Conservation (phyloP, 2,113 vertebrate species). For the Coracopsis vasa region DNA sequence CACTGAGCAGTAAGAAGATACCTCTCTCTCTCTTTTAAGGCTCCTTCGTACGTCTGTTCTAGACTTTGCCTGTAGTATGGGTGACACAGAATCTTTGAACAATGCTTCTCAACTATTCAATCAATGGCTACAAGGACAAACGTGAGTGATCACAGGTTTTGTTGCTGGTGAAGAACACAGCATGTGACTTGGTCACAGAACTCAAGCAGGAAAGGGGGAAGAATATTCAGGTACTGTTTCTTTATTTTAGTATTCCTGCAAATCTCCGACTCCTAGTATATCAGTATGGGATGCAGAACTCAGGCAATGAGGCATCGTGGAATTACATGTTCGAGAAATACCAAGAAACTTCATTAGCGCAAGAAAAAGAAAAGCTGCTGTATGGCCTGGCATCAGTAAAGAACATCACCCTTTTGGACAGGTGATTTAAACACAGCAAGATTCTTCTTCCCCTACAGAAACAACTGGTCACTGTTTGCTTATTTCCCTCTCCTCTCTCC, state of each 20-base stretch:
- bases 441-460: background rate
- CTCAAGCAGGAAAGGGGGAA: background rate
- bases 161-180: background rate
- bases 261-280: constrained; percentile 93
- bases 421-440: constrained; percentile 61
- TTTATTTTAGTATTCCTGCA: constrained; percentile 74
- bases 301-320: constrained; percentile 79
- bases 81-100: constrained; percentile 68
- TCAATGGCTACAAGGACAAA: constrained; percentile 73
- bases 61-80: constrained; percentile 85
- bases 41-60: constrained; percentile 86
- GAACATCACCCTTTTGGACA: constrained; percentile 79
- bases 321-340: constrained; percentile 84
- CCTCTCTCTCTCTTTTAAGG: constrained; percentile 66
- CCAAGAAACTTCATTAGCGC: constrained; percentile 80
- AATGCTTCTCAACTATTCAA: constrained; percentile 77
- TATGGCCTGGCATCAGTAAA: constrained; percentile 90
- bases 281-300: constrained; percentile 91
- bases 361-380: constrained; percentile 96
- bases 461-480: background rate
- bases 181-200: background rate
- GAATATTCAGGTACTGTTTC: background rate
- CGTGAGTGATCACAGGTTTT: constrained; percentile 40
- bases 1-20: background rate
- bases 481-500: background rate